Evolutionary conservation across 2,888 invertebrate genomes (phyloP).

Genomic region (Ganaspis brasiliensis): DNA sequence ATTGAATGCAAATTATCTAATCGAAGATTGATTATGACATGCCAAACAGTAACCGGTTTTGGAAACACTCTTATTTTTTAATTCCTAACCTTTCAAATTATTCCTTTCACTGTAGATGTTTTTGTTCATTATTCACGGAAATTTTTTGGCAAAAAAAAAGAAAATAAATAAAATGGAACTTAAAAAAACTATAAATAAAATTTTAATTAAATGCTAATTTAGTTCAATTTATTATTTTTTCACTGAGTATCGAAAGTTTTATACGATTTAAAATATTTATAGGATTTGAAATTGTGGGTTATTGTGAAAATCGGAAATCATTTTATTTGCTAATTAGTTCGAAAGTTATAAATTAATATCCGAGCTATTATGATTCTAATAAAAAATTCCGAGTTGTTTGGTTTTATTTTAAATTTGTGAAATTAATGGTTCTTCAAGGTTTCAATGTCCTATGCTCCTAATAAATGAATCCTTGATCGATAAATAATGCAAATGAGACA

Average conservation of each 20-base stretch:
- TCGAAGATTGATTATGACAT: neutral
- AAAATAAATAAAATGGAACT: too few species aligned
- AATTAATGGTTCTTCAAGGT: neutral
- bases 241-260: too few species aligned
- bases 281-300: neutral
- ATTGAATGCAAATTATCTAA: neutral
- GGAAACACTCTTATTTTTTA: neutral
- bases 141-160: too few species aligned
- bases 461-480: neutral
- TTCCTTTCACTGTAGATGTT: neutral
- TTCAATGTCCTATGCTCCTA: neutral
- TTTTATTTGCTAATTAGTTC: neutral
- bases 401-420: too few species aligned
- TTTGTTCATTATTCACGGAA: neutral
- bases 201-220: too few species aligned
- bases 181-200: too few species aligned
- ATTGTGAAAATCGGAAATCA: neutral
- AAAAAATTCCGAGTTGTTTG: too few species aligned
- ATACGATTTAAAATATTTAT: too few species aligned
- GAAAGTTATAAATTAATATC: too few species aligned
- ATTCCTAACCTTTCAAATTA: neutral
- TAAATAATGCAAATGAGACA: conserved; percentile 6
- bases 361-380: neutral
- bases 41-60: conserved; percentile 2
- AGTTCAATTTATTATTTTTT: too few species aligned